Base-by-base conservation (phyloP, 1,140 invertebrate species). In the Magallana ariakensis region DNA sequence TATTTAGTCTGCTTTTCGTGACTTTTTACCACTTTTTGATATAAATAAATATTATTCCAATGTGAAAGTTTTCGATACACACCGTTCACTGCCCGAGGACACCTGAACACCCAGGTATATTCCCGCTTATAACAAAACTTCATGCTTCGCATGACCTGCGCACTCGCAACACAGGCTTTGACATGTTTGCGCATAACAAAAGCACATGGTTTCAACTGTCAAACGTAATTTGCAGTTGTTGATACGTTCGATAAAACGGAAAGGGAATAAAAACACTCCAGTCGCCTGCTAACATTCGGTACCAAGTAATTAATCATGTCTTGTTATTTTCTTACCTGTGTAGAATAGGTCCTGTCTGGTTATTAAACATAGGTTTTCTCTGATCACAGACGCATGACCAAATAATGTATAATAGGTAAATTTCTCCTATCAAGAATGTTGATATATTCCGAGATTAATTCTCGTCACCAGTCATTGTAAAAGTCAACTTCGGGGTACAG, bases 131-230 rank as follows among this genome's bases (percentile, higher is more conserved):
- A 60, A 84, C 56, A 84, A 84, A 87, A 87, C 82, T 84, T 84
- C 75, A 84, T 83, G 66, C 62, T 80, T 62, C 58, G 62, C 85
- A 86, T 82, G 87, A 86, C 87, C 87, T 88, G 87, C 87, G 87
- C 87, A 84, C 80, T 86, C 84, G 15, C 54, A 86, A 54, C 87
- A 56, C 87, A 88, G 57, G 87, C 85, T 80, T 19, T 11, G 82
- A 88, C 87, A 83, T 88, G 87, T 86, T 84, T 88, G 87, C 87
- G 87, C 87, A 88, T 88, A 88, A 88, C 87, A 88, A 88, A 88
- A 88, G 87, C 87, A 88, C 87, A 88, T 88, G 87, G 87, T 84
- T 84, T 15, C 66, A 75, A 75, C 66, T 75, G 66, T 75, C 66
- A 75, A 75, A 75, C 10, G 9, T 26, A 75, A 75, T 75, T 75